Percentiles rank a stretch among this genome's conserved stretches.
These are phyloP conservation scores for Brachynemurus nebulosus DNA, from an alignment of 2,888 invertebrate genomes.

Conservation along the genomic window DNA sequence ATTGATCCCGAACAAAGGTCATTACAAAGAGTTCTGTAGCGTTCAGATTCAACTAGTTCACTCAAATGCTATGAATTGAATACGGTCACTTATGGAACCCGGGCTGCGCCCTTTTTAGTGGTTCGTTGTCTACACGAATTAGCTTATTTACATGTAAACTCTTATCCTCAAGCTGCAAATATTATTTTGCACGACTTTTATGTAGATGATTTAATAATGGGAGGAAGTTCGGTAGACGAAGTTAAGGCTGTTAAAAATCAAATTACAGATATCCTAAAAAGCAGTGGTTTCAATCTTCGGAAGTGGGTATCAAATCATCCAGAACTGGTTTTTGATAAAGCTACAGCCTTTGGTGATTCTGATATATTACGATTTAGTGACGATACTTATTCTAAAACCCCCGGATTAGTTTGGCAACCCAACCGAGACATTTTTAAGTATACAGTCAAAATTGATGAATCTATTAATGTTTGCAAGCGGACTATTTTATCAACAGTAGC, in stretches of 20 bases:
- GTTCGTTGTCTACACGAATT: constrained; percentile 16
- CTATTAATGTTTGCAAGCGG: constrained; percentile 7
- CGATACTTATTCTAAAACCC: background rate
- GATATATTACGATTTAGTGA: background rate
- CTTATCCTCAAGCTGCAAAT: constrained; percentile 15
- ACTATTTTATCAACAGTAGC: constrained; percentile 2
- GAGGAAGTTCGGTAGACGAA: constrained; percentile 9
- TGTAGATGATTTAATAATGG: constrained; percentile 17
- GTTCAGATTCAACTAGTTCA: constrained; percentile 11
- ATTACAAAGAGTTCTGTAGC: constrained; percentile 21
- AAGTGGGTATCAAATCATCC: constrained; percentile 15
- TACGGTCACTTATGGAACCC: constrained; percentile 19
- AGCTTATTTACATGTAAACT: constrained; percentile 12
- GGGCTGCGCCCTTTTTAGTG: constrained; percentile 18
- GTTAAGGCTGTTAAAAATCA: background rate
- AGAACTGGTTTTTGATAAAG: background rate
- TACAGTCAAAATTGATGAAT: background rate
- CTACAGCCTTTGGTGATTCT: background rate
- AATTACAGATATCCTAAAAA: constrained; percentile 8
- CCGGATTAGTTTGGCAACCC: constrained; percentile 1
- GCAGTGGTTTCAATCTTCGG: constrained; percentile 12
- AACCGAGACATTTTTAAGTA: background rate
- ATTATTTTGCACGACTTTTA: constrained; percentile 14
- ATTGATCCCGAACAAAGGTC: constrained; percentile 17
- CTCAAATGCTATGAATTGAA: constrained; percentile 15